These are phyloP conservation scores for Coregonus suidteri DNA, from an alignment of 2,797 vertebrate genomes.

Conservation along the genomic window DNA sequence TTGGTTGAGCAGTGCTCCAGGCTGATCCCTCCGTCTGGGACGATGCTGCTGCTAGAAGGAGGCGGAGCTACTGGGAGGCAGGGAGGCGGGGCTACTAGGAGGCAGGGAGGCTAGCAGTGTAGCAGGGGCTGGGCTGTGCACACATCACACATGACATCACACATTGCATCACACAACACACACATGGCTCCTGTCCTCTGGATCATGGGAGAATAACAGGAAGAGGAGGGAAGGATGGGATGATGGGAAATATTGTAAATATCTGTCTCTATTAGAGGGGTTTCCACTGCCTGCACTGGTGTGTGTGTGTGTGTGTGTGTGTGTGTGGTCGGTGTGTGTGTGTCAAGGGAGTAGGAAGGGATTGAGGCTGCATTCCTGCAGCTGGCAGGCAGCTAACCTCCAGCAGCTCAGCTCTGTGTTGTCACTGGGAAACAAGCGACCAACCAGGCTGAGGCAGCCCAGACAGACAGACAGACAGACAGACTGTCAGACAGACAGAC, in stretches of 20 bases:
- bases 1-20: constrained; percentile 70
- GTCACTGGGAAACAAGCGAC: constrained; percentile 52
- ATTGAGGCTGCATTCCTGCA: constrained; percentile 41
- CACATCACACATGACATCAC: constrained; percentile 33
- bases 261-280: constrained; percentile 54
- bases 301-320: constrained; percentile 11
- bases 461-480: background rate
- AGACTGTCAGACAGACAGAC: background rate
- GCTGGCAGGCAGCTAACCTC: constrained; percentile 40
- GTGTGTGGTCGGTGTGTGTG: constrained; percentile 15
- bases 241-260: constrained; percentile 43
- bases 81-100: too few species aligned
- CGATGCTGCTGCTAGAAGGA: constrained; percentile 67
- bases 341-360: constrained; percentile 8
- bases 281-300: constrained; percentile 31
- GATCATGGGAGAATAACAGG: constrained; percentile 60
- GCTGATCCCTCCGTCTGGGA: constrained; percentile 69
- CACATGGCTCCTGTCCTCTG: constrained; percentile 64
- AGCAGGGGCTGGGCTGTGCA: constrained; percentile 65
- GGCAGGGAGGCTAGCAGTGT: constrained; percentile 30
- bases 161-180: constrained; percentile 46
- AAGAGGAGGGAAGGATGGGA: constrained; percentile 62
- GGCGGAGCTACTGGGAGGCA: constrained; percentile 35
- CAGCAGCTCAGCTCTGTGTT: constrained; percentile 61
- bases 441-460: constrained; percentile 50